Conservation (phyloP, 2,113 vertebrate species). For the Taxidea taxus region DNA sequence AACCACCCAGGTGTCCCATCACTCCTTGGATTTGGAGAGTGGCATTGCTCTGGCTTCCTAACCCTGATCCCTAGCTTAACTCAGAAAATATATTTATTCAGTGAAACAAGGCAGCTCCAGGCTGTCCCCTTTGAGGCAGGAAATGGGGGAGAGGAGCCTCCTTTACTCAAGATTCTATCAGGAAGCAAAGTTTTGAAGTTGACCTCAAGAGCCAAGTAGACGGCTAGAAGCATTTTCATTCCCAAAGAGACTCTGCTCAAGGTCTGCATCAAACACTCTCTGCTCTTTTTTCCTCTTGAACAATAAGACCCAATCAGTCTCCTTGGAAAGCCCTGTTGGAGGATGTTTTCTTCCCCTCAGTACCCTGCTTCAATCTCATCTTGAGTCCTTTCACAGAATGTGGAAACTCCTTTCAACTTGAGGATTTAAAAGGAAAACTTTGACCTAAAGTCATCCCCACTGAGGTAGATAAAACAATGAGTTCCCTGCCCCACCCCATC, state of each 20-base stretch:
- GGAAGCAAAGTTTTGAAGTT: slow-evolving; percentile 48
- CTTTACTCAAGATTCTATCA: not conserved
- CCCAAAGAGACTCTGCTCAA: not conserved
- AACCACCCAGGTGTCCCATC: too few species aligned
- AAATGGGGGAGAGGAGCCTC: not conserved
- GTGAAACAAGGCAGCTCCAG: not conserved
- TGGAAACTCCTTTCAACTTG: slow-evolving; percentile 30
- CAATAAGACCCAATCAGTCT: slow-evolving; percentile 5
- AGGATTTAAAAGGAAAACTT: slow-evolving; percentile 11
- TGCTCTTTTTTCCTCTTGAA: not conserved
- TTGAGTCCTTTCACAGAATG: not conserved
- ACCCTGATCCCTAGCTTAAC: not conserved
- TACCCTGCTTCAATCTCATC: not conserved
- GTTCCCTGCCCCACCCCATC: not conserved
- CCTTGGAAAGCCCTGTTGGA: not conserved
- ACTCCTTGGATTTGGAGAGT: not conserved
- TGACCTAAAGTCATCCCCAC: not conserved
- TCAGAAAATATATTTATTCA: not conserved
- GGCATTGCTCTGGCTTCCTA: not conserved
- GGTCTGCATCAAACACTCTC: not conserved
- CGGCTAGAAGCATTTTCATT: not conserved
- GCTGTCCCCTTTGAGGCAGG: not conserved
- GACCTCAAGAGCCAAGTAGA: not conserved
- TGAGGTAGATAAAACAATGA: not conserved
- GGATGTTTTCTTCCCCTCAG: not conserved